Conservation (phyloP, 2,888 invertebrate species). For the Nephrotoma appendiculata region DNA sequence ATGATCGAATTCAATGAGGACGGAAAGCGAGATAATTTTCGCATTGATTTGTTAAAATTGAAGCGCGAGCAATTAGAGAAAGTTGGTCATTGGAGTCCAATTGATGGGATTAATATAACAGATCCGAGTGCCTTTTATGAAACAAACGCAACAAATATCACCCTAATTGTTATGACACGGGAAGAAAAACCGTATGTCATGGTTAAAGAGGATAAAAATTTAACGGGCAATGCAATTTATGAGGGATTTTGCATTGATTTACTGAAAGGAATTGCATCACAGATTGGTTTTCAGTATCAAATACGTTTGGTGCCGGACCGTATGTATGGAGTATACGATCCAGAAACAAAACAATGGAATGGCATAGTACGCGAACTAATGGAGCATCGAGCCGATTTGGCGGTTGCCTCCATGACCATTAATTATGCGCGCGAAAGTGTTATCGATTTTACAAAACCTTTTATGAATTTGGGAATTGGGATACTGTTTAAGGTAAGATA, state of each 20-base stretch:
- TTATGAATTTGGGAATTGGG: constrained; percentile 94
- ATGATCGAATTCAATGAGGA: constrained; percentile 65
- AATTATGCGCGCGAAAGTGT: constrained; percentile 78
- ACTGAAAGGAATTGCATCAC: constrained; percentile 62
- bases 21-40: constrained; percentile 69
- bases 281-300: constrained; percentile 79
- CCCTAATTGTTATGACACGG: constrained; percentile 77
- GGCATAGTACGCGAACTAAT: constrained; percentile 77
- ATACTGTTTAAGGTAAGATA: constrained; percentile 77
- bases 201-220: constrained; percentile 70
- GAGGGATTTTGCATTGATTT: constrained; percentile 89
- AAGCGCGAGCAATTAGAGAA: constrained; percentile 63
- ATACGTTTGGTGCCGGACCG: constrained; percentile 72
- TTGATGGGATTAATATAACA: constrained; percentile 62
- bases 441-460: constrained; percentile 97
- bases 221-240: constrained; percentile 74
- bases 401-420: constrained; percentile 95
- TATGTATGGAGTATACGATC: constrained; percentile 81
- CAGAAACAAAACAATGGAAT: constrained; percentile 78
- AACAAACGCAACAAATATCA: constrained; percentile 68
- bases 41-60: constrained; percentile 70
- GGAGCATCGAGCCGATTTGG: constrained; percentile 89
- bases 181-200: constrained; percentile 86
- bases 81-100: constrained; percentile 70
- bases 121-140: constrained; percentile 77